Base-by-base conservation (phyloP, 2,113 vertebrate species). In the Isurus oxyrinchus region DNA sequence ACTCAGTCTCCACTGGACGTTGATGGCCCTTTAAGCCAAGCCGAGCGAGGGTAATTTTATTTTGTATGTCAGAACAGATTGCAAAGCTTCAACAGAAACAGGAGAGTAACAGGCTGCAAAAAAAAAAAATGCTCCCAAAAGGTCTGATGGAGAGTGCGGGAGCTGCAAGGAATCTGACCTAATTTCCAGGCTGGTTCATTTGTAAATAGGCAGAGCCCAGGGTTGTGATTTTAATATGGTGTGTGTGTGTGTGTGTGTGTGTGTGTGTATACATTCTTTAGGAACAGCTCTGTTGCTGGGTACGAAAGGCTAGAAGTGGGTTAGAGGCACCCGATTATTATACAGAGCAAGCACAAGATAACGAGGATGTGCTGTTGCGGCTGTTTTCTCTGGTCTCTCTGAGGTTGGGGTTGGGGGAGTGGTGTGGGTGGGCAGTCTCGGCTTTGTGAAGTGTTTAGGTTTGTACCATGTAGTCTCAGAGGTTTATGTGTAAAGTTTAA, bases 11-110 rank as follows among this genome's bases (percentile, higher is more conserved):
- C 0, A 16, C 4, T 81, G 81, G 81, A 44, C 19, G 40, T 2
- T 44, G 31, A 40, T 63, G 40, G 27, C 44, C 94, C 49, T 72
- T 55, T 53, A 95, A 95, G 23, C 31, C 3, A 95, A 53, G 16
- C 44, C 11, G 4, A 55, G 49, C 67, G 3, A 67, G 31, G 49
- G 21, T 72, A 31, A 72, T 31, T 8, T 95, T 69, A 72, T 55
- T 95, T 72, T 55, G 49, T 2, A 27, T 72, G 44, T 53, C 63
- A 69, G 63, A 95, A 72, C 94, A 95, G 94, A 95, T 95, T 95
- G 94, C 44, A 95, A 72, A 72, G 66, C 31, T 93, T 61, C 88
- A 61, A 61, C 55, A 61, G 57, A 40, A 93, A 16, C 57, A 61
- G 31, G 16, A 61, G 59, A 53, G 6, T 84, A 16, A 87, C 84